Conservation (phyloP, 2,113 vertebrate genomes). For the Amazona vittata region DNA sequence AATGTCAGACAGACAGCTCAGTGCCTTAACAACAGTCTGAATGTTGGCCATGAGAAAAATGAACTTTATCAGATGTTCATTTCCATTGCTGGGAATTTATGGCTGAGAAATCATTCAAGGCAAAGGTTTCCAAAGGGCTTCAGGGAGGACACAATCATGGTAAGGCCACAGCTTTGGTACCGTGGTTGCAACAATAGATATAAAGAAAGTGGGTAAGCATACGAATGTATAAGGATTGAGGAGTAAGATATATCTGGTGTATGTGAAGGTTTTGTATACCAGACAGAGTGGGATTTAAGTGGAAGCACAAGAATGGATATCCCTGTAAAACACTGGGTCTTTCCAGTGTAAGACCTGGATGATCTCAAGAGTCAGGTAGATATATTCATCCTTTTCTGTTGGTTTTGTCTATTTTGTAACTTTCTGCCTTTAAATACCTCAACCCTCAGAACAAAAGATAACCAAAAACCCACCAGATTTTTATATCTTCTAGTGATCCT, state of each 20-base stretch:
- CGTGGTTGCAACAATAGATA: background rate
- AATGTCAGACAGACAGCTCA: background rate
- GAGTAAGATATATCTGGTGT: background rate
- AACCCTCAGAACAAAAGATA: background rate
- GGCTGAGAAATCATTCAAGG: background rate
- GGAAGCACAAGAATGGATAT: background rate
- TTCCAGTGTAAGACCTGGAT: background rate
- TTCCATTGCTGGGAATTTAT: background rate
- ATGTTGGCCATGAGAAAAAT: background rate
- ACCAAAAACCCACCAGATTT: background rate
- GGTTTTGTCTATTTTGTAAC: background rate
- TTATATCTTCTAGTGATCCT: background rate
- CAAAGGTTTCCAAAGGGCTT: background rate
- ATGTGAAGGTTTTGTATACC: background rate
- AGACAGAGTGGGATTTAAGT: background rate
- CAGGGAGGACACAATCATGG: background rate
- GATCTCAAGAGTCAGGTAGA: background rate
- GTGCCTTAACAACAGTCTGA: background rate
- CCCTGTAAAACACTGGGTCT: background rate
- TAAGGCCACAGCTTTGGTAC: background rate
- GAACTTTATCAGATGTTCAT: background rate
- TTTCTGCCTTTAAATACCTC: background rate
- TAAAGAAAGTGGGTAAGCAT: fast-evolving
- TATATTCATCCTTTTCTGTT: background rate
- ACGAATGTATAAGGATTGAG: background rate